Evolutionary conservation across 2,797 vertebrate genomes (phyloP).

Genomic region (Oreonectes daqikongensis): DNA sequence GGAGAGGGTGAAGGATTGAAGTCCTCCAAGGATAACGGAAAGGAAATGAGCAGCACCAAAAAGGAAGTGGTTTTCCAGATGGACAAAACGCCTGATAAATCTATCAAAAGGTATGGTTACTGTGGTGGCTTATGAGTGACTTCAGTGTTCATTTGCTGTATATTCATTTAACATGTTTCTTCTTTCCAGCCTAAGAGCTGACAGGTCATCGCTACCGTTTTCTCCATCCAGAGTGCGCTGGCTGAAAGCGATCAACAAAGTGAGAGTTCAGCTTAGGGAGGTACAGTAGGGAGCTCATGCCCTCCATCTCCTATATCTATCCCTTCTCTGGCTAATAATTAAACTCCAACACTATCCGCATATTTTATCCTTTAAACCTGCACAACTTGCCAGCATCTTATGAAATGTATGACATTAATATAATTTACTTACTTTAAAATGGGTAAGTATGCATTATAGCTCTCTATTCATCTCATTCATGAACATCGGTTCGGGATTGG

Average conservation of each 20-base stretch:
- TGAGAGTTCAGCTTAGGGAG: slow-evolving; percentile 92
- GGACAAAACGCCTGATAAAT: slow-evolving; percentile 66
- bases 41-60: slow-evolving; percentile 51
- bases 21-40: slow-evolving; percentile 56
- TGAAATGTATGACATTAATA: background rate
- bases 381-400: slow-evolving; percentile 16
- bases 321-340: background rate
- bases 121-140: background rate
- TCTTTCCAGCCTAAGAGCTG: slow-evolving; percentile 70
- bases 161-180: slow-evolving; percentile 21
- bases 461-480: slow-evolving; percentile 2
- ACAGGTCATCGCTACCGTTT: slow-evolving; percentile 79
- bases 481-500: slow-evolving; percentile 50
- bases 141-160: background rate
- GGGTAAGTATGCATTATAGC: slow-evolving; percentile 44
- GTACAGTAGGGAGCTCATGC: slow-evolving; percentile 74
- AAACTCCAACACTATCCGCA: background rate
- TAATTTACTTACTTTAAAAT: background rate
- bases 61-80: slow-evolving; percentile 50
- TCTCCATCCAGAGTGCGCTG: slow-evolving; percentile 86
- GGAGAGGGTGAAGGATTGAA: slow-evolving; percentile 57
- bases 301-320: slow-evolving; percentile 22
- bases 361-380: slow-evolving; percentile 7
- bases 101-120: slow-evolving; percentile 65
- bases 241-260: slow-evolving; percentile 96